phyloP scores from a whole-genome alignment of 2,797 vertebrate genomes.

The Sebastes dallii region DNA sequence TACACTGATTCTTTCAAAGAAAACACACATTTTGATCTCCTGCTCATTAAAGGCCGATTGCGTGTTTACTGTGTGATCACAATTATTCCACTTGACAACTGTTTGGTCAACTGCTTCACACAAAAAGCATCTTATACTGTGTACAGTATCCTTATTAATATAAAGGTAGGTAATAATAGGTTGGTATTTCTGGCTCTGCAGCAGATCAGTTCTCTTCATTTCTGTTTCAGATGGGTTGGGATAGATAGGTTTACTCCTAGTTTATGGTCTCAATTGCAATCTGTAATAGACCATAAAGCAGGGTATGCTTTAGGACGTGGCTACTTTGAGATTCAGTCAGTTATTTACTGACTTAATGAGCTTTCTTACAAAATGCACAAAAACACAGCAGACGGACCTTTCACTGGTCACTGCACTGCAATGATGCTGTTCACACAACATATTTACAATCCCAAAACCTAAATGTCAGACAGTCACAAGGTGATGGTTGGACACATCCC shows the following conservation, averaged over 20 bases:
- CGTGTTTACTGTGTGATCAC: too few relatives aligned
- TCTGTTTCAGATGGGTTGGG: too few relatives aligned
- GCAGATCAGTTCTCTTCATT: background rate
- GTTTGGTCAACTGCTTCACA: background rate
- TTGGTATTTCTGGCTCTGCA: background rate
- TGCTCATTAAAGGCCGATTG: too few relatives aligned
- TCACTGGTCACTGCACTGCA: constrained; percentile 9
- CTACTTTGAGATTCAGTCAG: background rate
- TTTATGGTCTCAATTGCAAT: too few relatives aligned
- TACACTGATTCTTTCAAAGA: background rate
- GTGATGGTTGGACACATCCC: background rate
- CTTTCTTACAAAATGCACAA: background rate
- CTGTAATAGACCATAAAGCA: too few relatives aligned
- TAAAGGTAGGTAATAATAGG: background rate
- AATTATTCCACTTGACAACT: too few relatives aligned
- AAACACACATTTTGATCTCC: background rate
- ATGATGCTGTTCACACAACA: background rate
- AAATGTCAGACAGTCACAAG: constrained; percentile 18
- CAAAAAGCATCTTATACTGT: background rate
- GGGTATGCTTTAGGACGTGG: too few relatives aligned
- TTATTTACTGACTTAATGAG: background rate
- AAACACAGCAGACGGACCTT: background rate
- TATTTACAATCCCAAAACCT: background rate
- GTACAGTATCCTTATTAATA: too few relatives aligned
- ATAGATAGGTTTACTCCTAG: too few relatives aligned